phyloP scores from a whole-genome alignment of 2,113 vertebrate species.

The Sylvia atricapilla region DNA sequence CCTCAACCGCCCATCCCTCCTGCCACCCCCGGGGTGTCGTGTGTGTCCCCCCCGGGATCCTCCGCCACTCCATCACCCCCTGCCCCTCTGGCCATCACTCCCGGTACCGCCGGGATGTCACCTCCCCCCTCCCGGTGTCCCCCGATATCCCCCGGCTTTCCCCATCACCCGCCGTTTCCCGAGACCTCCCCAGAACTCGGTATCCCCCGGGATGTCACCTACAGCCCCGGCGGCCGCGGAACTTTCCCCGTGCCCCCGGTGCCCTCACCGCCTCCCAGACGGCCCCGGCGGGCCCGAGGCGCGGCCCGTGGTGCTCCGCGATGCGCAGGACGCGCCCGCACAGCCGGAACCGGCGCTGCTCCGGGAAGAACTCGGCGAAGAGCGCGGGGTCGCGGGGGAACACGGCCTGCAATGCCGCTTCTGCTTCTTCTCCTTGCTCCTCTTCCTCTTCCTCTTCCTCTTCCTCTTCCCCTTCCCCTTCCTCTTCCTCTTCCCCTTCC shows the following conservation, averaged over 20 bases:
- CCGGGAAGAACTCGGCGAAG: not conserved
- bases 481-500: too few species aligned
- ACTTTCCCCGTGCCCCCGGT: not conserved
- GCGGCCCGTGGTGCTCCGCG: not conserved
- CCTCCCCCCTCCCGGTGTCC: not conserved
- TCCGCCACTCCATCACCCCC: not conserved
- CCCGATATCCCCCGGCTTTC: not conserved
- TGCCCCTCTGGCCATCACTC: not conserved
- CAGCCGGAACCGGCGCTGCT: not conserved
- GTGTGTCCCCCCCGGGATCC: not conserved
- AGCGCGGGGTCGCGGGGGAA: not conserved
- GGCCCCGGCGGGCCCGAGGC: not conserved
- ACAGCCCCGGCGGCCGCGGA: not conserved
- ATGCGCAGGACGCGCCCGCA: not conserved
- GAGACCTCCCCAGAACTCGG: not conserved
- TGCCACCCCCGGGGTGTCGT: not conserved
- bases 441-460: not conserved
- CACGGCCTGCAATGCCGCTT: not conserved
- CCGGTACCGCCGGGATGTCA: not conserved
- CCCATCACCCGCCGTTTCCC: not conserved
- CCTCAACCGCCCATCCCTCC: not conserved
- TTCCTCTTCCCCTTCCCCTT: not conserved
- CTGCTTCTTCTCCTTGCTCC: not conserved
- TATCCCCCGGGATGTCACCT: not conserved
- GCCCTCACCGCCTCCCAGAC: not conserved